phyloP scores from a whole-genome alignment of 2,113 vertebrate genomes.

The Nesogale talazaci region DNA sequence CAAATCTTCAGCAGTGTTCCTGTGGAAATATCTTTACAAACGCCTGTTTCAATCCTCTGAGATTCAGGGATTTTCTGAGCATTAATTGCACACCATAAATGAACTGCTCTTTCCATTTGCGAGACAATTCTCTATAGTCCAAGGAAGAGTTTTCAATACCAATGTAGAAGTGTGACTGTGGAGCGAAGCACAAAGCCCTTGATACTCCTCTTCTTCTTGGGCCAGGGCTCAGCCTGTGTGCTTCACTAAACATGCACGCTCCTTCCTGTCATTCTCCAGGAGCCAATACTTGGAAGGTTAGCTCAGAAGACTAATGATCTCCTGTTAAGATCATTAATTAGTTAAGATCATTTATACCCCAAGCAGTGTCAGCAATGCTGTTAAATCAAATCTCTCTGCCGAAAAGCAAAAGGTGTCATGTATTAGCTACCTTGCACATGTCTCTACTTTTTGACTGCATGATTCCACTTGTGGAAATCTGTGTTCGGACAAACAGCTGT shows the following conservation, averaged over 20 bases:
- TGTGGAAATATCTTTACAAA: background rate
- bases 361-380: background rate
- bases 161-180: background rate
- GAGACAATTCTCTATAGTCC: background rate
- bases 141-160: background rate
- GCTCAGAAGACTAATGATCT: background rate
- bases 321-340: conserved; percentile 6
- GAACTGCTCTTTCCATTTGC: background rate
- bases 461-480: conserved; percentile 25
- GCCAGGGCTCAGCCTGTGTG: background rate
- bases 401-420: conserved; percentile 1
- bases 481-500: conserved; percentile 24
- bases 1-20: too few species aligned
- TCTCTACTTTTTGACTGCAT: background rate
- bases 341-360: too few species aligned
- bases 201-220: background rate
- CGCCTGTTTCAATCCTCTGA: background rate
- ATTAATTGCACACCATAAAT: background rate
- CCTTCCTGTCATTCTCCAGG: conserved; percentile 36
- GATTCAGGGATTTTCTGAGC: background rate
- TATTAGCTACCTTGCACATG: background rate
- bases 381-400: conserved; percentile 4
- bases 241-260: conserved; percentile 28
- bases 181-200: background rate
- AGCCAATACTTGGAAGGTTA: conserved; percentile 14